phyloP scores from a whole-genome alignment of 2,797 vertebrate genomes.

The Gila robusta region DNA sequence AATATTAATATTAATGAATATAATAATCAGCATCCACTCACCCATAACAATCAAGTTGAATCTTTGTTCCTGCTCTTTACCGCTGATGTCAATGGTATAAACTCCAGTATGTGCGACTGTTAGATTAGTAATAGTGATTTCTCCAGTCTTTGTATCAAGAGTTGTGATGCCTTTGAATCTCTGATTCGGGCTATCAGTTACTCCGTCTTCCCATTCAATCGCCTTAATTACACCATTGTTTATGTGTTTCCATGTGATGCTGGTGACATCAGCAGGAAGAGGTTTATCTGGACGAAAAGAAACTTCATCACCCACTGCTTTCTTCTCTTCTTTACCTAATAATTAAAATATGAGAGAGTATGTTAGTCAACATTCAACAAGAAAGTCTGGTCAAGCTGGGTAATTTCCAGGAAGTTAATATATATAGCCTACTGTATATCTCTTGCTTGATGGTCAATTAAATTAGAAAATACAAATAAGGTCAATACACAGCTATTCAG shows the following conservation, averaged over 20 bases:
- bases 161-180: accelerated
- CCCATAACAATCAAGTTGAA: too few relatives aligned
- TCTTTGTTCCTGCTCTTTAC: neutral
- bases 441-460: too few relatives aligned
- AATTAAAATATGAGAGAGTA: neutral
- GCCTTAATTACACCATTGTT: accelerated
- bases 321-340: neutral
- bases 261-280: accelerated
- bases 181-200: neutral
- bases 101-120: neutral
- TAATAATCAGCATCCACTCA: neutral
- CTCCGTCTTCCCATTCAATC: neutral
- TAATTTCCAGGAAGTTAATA: too few relatives aligned
- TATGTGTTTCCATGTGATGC: neutral
- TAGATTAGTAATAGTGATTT: neutral
- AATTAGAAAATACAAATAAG: too few relatives aligned
- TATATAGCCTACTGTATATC: too few relatives aligned
- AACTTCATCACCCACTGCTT: neutral
- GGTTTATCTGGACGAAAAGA: neutral
- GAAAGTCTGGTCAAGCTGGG: too few relatives aligned
- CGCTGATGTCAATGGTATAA: neutral
- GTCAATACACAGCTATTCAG: too few relatives aligned
- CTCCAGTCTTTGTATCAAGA: neutral
- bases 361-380: neutral
- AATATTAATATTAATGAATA: neutral